Evolutionary conservation across 2,113 vertebrate species (phyloP).

Genomic region (Limanda limanda): DNA sequence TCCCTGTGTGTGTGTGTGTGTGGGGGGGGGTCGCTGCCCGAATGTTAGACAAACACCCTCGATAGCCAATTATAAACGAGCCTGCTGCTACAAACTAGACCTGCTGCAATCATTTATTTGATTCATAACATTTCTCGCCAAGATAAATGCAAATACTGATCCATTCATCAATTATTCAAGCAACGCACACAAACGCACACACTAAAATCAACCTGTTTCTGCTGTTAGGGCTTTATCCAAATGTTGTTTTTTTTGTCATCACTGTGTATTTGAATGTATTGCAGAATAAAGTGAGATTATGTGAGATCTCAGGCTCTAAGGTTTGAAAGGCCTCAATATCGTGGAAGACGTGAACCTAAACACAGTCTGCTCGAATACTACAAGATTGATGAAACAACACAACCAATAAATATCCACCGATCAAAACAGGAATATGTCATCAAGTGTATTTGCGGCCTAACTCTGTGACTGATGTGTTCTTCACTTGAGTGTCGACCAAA

Average conservation of each 20-base stretch:
- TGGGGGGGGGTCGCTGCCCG: constrained; percentile 48
- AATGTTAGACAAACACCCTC: constrained; percentile 36
- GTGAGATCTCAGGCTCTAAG: constrained; percentile 27
- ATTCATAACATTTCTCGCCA: constrained; percentile 54
- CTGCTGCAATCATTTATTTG: constrained; percentile 49
- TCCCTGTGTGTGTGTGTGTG: constrained; percentile 8
- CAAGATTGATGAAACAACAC: not conserved
- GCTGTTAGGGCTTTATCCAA: constrained; percentile 24
- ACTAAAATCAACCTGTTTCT: constrained; percentile 20
- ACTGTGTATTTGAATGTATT: not conserved
- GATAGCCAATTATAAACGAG: constrained; percentile 44
- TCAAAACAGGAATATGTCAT: constrained; percentile 23
- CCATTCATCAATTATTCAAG: constrained; percentile 65
- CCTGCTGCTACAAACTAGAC: constrained; percentile 46
- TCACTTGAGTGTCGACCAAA: too few relatives aligned
- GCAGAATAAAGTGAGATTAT: constrained; percentile 33
- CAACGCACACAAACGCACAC: constrained; percentile 9
- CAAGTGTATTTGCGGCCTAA: not conserved
- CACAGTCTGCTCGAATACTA: constrained; percentile 27
- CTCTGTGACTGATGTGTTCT: too few relatives aligned
- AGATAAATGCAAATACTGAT: constrained; percentile 65
- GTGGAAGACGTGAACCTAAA: constrained; percentile 11
- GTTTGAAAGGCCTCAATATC: constrained; percentile 16
- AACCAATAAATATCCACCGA: not conserved
- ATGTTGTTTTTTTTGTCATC: constrained; percentile 34